These are phyloP conservation scores for Orcinus orca DNA, from an alignment of 2,113 vertebrate genomes.

Conservation along the genomic window DNA sequence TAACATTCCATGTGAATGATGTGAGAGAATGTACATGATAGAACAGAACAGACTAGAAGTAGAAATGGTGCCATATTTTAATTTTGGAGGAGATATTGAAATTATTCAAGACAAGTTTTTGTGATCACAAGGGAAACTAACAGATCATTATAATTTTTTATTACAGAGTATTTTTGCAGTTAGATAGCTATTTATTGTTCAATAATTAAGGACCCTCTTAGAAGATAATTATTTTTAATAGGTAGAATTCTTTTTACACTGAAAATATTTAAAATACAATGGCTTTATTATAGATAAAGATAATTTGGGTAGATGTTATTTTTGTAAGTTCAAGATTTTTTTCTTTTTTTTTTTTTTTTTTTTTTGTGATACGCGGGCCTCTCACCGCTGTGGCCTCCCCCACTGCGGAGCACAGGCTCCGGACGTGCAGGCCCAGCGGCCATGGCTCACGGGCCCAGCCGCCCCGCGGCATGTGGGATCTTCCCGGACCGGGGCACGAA, in stretches of 20 bases:
- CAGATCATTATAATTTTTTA: background rate
- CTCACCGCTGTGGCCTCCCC: too few species aligned
- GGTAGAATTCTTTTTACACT: background rate
- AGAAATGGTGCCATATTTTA: background rate
- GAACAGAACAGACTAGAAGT: background rate
- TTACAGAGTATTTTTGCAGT: background rate
- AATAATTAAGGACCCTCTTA: background rate
- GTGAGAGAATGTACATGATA: fast-evolving
- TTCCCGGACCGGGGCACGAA: too few species aligned
- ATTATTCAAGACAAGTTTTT: background rate
- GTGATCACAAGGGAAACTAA: background rate
- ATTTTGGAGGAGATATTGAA: background rate
- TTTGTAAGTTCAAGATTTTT: background rate
- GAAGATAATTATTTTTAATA: background rate
- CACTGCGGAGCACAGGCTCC: too few species aligned
- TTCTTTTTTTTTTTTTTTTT: too few species aligned
- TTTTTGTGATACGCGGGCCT: too few species aligned
- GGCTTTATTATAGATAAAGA: background rate
- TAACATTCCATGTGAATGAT: background rate
- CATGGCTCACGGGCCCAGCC: too few species aligned
- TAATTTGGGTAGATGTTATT: background rate
- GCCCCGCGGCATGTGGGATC: too few species aligned
- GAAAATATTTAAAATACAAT: background rate
- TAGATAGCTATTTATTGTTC: background rate
- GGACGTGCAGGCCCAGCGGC: too few species aligned